A percentile compares a stretch with the other conserved stretches of the same genome.
phyloP scores from a whole-genome alignment of 2,888 invertebrate genomes.

The Capitulum mitella region DNA sequence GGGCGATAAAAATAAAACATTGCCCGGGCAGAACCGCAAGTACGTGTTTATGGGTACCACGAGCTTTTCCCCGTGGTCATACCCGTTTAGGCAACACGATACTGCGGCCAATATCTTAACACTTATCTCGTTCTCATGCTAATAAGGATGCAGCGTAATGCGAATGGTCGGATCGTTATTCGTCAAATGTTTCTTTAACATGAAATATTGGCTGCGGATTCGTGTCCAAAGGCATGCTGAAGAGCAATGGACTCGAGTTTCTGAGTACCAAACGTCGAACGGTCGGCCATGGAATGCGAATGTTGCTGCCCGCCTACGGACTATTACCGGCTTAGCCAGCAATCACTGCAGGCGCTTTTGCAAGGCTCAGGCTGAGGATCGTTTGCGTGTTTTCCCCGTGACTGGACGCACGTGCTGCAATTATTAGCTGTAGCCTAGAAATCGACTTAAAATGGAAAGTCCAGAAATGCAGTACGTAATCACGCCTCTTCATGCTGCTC shows the following conservation, averaged over 20 bases:
- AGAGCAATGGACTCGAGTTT: neutral
- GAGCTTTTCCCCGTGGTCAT: neutral
- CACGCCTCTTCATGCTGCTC: too few species aligned
- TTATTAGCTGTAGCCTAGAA: too few species aligned
- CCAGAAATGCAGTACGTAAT: too few species aligned
- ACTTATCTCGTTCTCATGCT: constrained; percentile 18
- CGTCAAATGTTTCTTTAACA: neutral
- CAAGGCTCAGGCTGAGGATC: neutral
- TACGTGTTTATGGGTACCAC: neutral
- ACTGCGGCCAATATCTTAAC: neutral
- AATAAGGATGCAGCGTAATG: neutral
- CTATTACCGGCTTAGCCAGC: neutral
- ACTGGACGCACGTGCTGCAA: neutral
- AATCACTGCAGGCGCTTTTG: neutral
- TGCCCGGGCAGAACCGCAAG: neutral
- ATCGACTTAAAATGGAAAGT: too few species aligned
- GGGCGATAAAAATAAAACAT: constrained; percentile 17
- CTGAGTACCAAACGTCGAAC: neutral
- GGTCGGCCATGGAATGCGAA: neutral
- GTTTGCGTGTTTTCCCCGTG: neutral
- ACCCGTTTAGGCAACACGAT: neutral
- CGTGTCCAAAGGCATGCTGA: neutral
- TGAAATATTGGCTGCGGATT: neutral
- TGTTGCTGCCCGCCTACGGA: neutral
- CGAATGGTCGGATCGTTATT: neutral